Evolutionary conservation across 2,888 invertebrate genomes (phyloP).

Genomic region (Sesamia inferens): DNA sequence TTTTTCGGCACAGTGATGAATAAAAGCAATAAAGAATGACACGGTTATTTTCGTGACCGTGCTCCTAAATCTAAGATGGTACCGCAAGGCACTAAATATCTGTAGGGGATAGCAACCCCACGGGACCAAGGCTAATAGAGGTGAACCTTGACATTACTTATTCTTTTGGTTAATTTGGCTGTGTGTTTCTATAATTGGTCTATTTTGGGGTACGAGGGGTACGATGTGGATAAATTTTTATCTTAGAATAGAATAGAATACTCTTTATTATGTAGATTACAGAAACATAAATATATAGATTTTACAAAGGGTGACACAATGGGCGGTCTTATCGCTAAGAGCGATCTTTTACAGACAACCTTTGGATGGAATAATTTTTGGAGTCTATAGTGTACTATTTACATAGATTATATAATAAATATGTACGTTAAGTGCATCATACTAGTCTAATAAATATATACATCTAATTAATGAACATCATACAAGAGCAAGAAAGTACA

Average conservation of each 20-base stretch:
- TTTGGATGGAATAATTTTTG: too few species aligned
- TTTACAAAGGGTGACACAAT: too few species aligned
- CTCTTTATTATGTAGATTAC: too few species aligned
- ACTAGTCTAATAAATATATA: too few species aligned
- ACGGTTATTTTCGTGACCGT: slow-evolving; percentile 77
- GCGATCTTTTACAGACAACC: too few species aligned
- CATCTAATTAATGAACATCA: too few species aligned
- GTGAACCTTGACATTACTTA: slow-evolving; percentile 82
- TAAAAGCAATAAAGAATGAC: slow-evolving; percentile 69
- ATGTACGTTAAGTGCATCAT: too few species aligned
- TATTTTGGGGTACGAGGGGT: slow-evolving; percentile 18
- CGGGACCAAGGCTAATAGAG: slow-evolving; percentile 68
- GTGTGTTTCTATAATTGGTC: slow-evolving; percentile 29
- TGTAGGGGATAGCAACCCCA: slow-evolving; percentile 65
- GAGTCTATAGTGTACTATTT: too few species aligned
- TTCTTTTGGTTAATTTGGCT: slow-evolving; percentile 75
- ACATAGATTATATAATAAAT: too few species aligned
- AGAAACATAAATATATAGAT: too few species aligned
- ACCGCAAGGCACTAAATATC: slow-evolving; percentile 85
- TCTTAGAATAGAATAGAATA: neutral
- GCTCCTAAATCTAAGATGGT: slow-evolving; percentile 87
- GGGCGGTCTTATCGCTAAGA: too few species aligned
- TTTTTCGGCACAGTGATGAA: slow-evolving; percentile 72
- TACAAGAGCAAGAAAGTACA: too few species aligned
- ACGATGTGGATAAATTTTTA: neutral